Evolutionary conservation across 2,888 invertebrate genomes (phyloP).

Genomic region (Drosophila paranaensis): DNA sequence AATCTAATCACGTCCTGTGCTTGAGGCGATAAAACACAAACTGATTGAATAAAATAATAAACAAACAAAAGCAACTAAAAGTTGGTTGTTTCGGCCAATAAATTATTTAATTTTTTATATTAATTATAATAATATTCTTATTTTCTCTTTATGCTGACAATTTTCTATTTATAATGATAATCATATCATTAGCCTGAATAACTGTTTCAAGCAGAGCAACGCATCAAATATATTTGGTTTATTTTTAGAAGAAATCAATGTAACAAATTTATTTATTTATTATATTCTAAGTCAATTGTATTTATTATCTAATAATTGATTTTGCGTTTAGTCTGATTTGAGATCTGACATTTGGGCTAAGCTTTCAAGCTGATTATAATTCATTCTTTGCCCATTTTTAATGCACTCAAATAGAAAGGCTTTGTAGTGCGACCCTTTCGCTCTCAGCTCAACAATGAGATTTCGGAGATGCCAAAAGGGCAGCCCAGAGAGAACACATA

Average conservation of each 20-base stretch:
- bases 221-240: no score
- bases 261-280: no score
- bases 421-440: slow-evolving; percentile 29
- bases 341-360: neutral
- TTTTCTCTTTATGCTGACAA: no score
- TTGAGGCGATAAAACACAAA: neutral
- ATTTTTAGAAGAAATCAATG: no score
- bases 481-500: neutral
- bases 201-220: no score
- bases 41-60: neutral
- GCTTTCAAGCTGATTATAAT: slow-evolving; percentile 1
- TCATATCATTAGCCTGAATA: no score
- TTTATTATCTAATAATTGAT: neutral
- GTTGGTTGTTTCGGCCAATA: no score
- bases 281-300: neutral
- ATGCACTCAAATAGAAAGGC: slow-evolving; percentile 7
- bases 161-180: no score
- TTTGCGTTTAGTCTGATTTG: neutral
- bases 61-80: no score
- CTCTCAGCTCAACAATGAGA: slow-evolving; percentile 33
- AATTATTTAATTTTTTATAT: no score
- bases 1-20: neutral
- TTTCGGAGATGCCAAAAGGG: slow-evolving; percentile 27
- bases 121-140: no score
- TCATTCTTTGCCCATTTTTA: slow-evolving; percentile 1